A percentile compares a stretch with the other conserved stretches of the same genome.
These are phyloP conservation scores for Xylota sylvarum DNA, from an alignment of 2,888 invertebrate genomes.

Conservation along the genomic window DNA sequence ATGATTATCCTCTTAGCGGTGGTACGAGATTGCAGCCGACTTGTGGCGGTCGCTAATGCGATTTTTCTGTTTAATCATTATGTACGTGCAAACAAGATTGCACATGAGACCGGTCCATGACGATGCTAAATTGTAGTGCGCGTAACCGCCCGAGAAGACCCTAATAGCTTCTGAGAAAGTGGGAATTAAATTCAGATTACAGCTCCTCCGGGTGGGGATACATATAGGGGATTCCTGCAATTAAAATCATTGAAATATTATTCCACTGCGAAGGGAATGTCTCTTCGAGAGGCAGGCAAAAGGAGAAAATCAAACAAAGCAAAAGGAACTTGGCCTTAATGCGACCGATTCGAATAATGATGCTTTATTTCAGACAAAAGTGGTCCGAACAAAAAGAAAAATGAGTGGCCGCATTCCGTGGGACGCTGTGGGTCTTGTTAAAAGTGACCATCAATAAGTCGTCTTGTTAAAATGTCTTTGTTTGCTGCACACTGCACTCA, in stretches of 20 bases:
- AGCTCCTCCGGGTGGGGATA: constrained; percentile 20
- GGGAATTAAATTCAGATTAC: constrained; percentile 74
- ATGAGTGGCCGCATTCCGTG: constrained; percentile 50
- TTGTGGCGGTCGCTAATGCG: constrained; percentile 64
- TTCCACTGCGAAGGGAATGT: constrained; percentile 35
- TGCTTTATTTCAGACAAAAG: constrained; percentile 23
- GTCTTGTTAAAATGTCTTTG: constrained; percentile 48
- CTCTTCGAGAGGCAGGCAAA: not conserved
- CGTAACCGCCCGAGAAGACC: constrained; percentile 33
- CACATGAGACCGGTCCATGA: constrained; percentile 17
- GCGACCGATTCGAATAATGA: constrained; percentile 41
- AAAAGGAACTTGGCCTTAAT: constrained; percentile 31
- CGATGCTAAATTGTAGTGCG: constrained; percentile 41
- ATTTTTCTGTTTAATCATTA: constrained; percentile 75
- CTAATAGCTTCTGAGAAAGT: constrained; percentile 75
- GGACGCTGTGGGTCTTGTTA: constrained; percentile 19
- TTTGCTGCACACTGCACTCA: constrained; percentile 7
- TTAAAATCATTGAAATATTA: constrained; percentile 74
- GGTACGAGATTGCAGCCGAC: constrained; percentile 38
- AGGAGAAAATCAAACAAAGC: constrained; percentile 25
- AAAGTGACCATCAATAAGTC: constrained; percentile 35
- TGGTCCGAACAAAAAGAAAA: not conserved
- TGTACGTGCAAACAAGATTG: constrained; percentile 69
- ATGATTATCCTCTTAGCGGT: constrained; percentile 70
- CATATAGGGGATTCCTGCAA: constrained; percentile 64